These are phyloP conservation scores for Trichopria drosophilae DNA, from an alignment of 2,888 invertebrate species.

Conservation along the genomic window DNA sequence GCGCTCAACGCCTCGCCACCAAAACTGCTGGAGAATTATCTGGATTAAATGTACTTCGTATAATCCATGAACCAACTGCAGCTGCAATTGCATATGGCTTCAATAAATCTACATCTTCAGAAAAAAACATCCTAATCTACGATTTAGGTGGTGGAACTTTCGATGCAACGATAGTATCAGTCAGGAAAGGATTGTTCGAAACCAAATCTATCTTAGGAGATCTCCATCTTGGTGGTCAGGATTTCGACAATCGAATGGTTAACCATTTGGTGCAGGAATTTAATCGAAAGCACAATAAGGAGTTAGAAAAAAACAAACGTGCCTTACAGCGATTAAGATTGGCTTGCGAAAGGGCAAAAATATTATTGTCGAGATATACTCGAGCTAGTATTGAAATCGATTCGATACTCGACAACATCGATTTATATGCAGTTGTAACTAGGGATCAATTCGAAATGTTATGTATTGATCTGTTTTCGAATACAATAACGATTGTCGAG, in stretches of 20 bases:
- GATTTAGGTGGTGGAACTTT: slow-evolving; percentile 89
- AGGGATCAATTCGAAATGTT: slow-evolving; percentile 96
- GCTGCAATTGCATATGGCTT: slow-evolving; percentile 90
- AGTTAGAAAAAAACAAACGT: slow-evolving; percentile 83
- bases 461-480: slow-evolving; percentile 92
- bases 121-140: slow-evolving; percentile 79
- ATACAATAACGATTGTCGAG: slow-evolving; percentile 95
- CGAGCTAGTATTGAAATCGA: slow-evolving; percentile 94
- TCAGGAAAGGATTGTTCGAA: slow-evolving; percentile 92
- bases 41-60: slow-evolving; percentile 86
- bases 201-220: slow-evolving; percentile 94
- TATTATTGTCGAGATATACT: slow-evolving; percentile 83
- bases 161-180: slow-evolving; percentile 92
- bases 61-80: slow-evolving; percentile 90
- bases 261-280: slow-evolving; percentile 88
- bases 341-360: slow-evolving; percentile 87
- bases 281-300: slow-evolving; percentile 91
- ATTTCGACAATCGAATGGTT: slow-evolving; percentile 90
- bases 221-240: slow-evolving; percentile 91
- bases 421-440: slow-evolving; percentile 94
- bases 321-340: slow-evolving; percentile 89
- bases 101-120: slow-evolving; percentile 78
- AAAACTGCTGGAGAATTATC: slow-evolving; percentile 90
- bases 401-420: slow-evolving; percentile 91
- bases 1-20: slow-evolving; percentile 88